Base-by-base conservation (phyloP, 2,113 vertebrate species). In the Cathartes aura region DNA sequence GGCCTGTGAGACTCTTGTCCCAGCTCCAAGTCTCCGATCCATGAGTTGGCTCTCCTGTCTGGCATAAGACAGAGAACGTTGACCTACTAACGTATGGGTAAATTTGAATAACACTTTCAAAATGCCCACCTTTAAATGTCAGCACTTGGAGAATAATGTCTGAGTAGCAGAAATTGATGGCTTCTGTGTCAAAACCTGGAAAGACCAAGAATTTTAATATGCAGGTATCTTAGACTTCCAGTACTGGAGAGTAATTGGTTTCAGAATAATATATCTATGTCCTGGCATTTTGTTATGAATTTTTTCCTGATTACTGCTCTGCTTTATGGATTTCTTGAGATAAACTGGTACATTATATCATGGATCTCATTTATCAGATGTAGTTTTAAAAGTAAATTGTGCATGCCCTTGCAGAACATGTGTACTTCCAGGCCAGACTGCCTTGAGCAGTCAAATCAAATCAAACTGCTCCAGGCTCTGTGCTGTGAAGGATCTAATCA, bases 281-380 rank as follows among this genome's bases (percentile, higher is more conserved):
- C 36, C 47, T 78, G 43, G 27, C 32, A 60, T 89, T 96, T 92
- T 47, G 53, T 81, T 83, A 90, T 36, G 1, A 88, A 42, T 42
- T 10, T 91, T 86, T 84, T 68, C 58, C 45, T 91, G 62, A 67
- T 91, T 93, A 74, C 55, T 76, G 50, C 38, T 91, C 63, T 81
- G 50, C 74, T 96, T 96, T 96, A 76, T 82, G 60, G 26, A 34
- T 86, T 91, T 92, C 62, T 90, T 62, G 53, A 95, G 67, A 85
- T 87, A 95, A 91, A 93, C 16, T 36, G 30, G 67, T 82, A 59
- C 26, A 30, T 93, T 80, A 42, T 76, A 63, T 53, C 62, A 59
- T 60, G 38, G 4, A 23, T 67, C 12, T 70, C 30, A 56, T 91
- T 90, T 83, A 83, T 86, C 63, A 95, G 59, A 53, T 70, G 30